Base-by-base conservation (phyloP, 2,888 invertebrate species). In the Cordilura impudica region DNA sequence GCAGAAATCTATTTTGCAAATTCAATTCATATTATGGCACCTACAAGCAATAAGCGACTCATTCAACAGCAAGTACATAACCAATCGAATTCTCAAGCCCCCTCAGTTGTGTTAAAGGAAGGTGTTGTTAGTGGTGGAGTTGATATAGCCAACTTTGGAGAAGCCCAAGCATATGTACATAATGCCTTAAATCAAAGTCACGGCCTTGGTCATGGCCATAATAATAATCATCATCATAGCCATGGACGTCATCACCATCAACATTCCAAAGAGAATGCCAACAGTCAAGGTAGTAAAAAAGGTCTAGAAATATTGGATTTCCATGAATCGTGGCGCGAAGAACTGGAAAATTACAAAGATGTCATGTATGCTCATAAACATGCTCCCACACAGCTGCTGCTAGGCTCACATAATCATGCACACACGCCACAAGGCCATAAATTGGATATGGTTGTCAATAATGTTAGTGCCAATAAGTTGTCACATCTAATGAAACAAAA, bases 241-340 rank as follows among this genome's bases (percentile, higher is more conserved):
- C 69, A 65, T 8, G 54, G 66, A 35, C 73, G 66, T 45, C 75
- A 72, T 47, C 39, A 78, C 23, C 49, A 74, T 51, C 74, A 71
- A n/a, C 82, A 85, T 35, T 81, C 85, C 12, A 88, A 89, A 83
- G 87, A 88, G 81, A 89, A 89, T 66, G 67, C 82, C 47, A 81
- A 58, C 53, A 82, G 51, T 69, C 43, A 54, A n/a, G 70, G 81
- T 18, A 86, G 82, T 39, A 81, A 78, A 47, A 88, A 86, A 54
- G 85, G 87, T 53, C 83, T 89, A 19, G 90, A 90, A 71, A 89
- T 89, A 10, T 81, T 88, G 10, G 89, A 89, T 76, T 89, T 89
- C 63, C 89, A 89, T 66, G 89, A 89, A 47, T 88, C 90, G 16
- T 89, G 90, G 89, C 82, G 89, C 39, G 87, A 89, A 70, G 89